A percentile compares a stretch with the other conserved stretches of the same genome.
Evolutionary conservation across 2,888 invertebrate species (phyloP).

Genomic region (Tachystola acroxantha): DNA sequence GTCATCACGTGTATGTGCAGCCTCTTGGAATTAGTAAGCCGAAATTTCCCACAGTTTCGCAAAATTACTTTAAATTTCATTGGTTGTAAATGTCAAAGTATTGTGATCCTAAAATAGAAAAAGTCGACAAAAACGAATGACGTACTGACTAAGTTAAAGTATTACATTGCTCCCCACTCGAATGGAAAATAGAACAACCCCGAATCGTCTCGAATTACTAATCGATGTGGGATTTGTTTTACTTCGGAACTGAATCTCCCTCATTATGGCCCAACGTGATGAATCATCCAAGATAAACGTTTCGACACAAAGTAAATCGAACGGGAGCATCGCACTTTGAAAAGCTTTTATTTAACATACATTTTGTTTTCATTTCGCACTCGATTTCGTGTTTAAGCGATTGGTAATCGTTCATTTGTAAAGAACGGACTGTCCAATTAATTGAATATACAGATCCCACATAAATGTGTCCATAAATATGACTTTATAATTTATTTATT

Average conservation of each 20-base stretch:
- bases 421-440: conserved; percentile 33
- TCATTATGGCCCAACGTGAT: conserved; percentile 65
- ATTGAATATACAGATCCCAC: too few species aligned
- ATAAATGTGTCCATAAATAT: too few species aligned
- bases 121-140: too few species aligned
- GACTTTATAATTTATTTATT: too few species aligned
- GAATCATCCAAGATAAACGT: conserved; percentile 67
- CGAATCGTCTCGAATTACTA: conserved; percentile 60
- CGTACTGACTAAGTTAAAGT: not conserved
- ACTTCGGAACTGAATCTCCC: conserved; percentile 54
- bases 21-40: too few species aligned
- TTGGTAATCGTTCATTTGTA: conserved; percentile 35
- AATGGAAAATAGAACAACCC: conserved; percentile 39
- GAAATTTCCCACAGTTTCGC: too few species aligned
- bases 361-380: conserved; percentile 35
- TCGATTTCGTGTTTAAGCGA: conserved; percentile 28
- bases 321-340: conserved; percentile 37
- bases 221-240: conserved; percentile 67
- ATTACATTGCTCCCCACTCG: conserved; percentile 11
- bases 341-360: conserved; percentile 45
- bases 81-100: too few species aligned
- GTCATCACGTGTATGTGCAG: too few species aligned
- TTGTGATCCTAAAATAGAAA: too few species aligned
- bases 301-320: conserved; percentile 63
- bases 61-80: too few species aligned